Evolutionary conservation across 2,888 invertebrate species (phyloP), one percentile per base, ranked within the genome.

Genomic region (Chloromyia formosa): DNA sequence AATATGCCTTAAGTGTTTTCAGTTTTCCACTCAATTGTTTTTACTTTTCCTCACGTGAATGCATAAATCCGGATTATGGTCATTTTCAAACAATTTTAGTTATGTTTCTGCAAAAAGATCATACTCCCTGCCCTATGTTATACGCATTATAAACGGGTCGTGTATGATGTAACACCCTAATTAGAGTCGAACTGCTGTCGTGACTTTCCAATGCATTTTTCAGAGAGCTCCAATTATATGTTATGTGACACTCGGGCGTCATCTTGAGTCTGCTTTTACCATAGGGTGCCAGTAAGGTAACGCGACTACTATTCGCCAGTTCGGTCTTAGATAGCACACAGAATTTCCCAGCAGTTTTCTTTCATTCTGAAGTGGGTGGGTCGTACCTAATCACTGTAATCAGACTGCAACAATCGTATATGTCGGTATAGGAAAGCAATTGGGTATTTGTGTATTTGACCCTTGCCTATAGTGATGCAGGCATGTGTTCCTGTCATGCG

Each of bases 31-130:
- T 58, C 71, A 56, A 71, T 71, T 71, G 56, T 71, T 71, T 60
- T 68, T 73, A 60, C 71, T 68, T 73, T 40, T 60, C 68, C 53
- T 23, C 69, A 56, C 69, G n/a, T 75, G 75, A 75, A 45, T 62
- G 62, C 73, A 53, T 66, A 74, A 75, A 75, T 73, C 75, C 75
- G 62, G 75, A 73, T 75, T 75, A 75, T 74, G 74, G 73, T 69
- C 75, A 75, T 61, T 53, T 16, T 7, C 61, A 16, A 69, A 56
- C 56, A 71, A 71, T 71, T 71, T 71, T 58, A n/a, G n/a, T 18
- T 27, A 49, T 68, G 27, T 42, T 9, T 16, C 42, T 58, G 18
- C 40, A 56, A 27, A n/a, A 61, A 61, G n/a, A n/a, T 12, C 18
- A 12, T n/a, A 18, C 14, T 16, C 56, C 18, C 56, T 20, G 20